Conservation (phyloP, 2,888 invertebrate species). For the Apodemia hepburni region DNA sequence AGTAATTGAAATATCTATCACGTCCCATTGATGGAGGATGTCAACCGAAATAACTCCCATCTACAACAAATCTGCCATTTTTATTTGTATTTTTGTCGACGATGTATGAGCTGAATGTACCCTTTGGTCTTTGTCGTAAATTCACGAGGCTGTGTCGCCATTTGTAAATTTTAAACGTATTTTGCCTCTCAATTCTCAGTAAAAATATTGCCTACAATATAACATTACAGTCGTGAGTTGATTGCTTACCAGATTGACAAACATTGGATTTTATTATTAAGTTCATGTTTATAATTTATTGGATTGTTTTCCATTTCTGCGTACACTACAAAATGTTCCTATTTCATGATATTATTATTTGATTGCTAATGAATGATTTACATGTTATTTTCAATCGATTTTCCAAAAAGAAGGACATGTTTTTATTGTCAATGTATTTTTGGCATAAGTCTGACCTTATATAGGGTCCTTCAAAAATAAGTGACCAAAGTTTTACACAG, state of each 20-base stretch:
- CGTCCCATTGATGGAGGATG: constrained; percentile 55
- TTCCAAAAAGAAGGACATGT: too few relatives aligned
- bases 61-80: constrained; percentile 37
- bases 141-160: constrained; percentile 30
- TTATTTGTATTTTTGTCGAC: constrained; percentile 8
- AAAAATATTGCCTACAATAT: constrained; percentile 7
- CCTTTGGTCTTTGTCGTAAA: constrained; percentile 16
- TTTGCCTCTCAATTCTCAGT: neutral
- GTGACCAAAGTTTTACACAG: too few relatives aligned
- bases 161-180: constrained; percentile 28
- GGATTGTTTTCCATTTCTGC: neutral
- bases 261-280: neutral
- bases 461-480: too few relatives aligned
- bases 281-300: neutral
- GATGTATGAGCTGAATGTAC: neutral
- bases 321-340: too few relatives aligned
- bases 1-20: constrained; percentile 57
- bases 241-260: neutral
- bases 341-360: too few relatives aligned
- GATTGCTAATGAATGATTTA: too few relatives aligned
- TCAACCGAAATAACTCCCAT: constrained; percentile 43
- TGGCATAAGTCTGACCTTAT: too few relatives aligned
- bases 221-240: neutral
- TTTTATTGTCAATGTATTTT: too few relatives aligned
- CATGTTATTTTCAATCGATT: neutral